Percentiles rank a stretch among this genome's conserved stretches.
phyloP scores from a whole-genome alignment of 2,113 vertebrate species.

The Cheirogaleus medius region DNA sequence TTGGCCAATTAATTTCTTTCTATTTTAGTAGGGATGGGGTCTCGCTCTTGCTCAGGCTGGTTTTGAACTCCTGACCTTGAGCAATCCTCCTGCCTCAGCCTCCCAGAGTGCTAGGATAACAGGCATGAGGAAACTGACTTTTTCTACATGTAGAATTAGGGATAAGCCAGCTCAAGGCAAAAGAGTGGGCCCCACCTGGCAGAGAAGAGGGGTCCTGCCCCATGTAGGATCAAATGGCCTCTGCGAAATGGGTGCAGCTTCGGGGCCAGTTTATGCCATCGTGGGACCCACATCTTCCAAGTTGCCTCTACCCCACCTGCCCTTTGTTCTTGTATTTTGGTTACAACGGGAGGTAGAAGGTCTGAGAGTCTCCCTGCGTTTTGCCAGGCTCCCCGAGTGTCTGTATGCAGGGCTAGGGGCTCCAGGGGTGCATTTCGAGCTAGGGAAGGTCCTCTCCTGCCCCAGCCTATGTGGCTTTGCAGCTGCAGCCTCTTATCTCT shows the following conservation, averaged over 20 bases:
- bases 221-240: background rate
- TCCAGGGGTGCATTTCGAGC: no score
- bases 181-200: fast-evolving
- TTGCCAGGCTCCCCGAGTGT: background rate
- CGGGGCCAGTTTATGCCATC: fast-evolving
- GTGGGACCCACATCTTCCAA: fast-evolving
- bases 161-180: background rate
- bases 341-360: background rate
- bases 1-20: no score
- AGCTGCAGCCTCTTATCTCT: background rate
- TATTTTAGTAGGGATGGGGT: no score
- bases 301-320: background rate
- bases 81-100: no score
- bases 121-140: background rate
- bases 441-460: background rate
- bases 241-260: background rate
- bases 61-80: no score
- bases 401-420: background rate
- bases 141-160: background rate
- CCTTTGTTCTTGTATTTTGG: background rate
- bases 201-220: background rate
- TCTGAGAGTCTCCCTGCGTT: fast-evolving
- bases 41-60: no score
- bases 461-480: background rate
- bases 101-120: no score